Conservation (phyloP, 2,113 vertebrate species). For the Rhinopomastus cyanomelas region DNA sequence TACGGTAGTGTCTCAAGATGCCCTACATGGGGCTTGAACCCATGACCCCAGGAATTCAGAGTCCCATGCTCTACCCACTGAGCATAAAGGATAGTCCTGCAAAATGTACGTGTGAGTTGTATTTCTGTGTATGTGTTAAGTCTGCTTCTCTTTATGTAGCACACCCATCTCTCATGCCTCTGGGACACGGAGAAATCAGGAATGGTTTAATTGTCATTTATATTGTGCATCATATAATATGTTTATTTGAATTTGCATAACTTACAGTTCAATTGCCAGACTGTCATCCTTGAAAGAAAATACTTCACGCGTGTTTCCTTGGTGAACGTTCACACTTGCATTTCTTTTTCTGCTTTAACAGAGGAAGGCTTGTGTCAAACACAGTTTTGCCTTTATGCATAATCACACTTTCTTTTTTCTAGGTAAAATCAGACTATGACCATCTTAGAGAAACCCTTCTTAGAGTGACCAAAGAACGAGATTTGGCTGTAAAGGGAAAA, state of each 20-base stretch:
- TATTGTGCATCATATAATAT: not conserved
- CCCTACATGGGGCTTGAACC: too few relatives aligned
- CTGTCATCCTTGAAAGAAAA: not conserved
- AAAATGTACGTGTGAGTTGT: not conserved
- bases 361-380: not conserved
- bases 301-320: not conserved
- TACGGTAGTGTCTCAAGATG: too few relatives aligned
- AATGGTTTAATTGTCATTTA: not conserved
- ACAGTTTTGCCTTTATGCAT: not conserved
- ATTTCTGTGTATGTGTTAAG: not conserved
- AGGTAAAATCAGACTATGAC: constrained; percentile 90
- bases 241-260: not conserved
- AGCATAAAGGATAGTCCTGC: not conserved
- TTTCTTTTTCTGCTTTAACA: not conserved
- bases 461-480: constrained; percentile 84
- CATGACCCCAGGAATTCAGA: too few relatives aligned
- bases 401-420: not conserved
- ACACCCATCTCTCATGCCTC: not conserved
- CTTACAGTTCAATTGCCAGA: not conserved
- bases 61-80: too few relatives aligned
- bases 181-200: not conserved
- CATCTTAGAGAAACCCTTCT: constrained; percentile 78
- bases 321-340: not conserved
- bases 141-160: not conserved
- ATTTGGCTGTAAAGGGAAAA: constrained; percentile 87